Conservation (phyloP, 2,888 invertebrate species). For the Pycnomerus fuliginosus region DNA sequence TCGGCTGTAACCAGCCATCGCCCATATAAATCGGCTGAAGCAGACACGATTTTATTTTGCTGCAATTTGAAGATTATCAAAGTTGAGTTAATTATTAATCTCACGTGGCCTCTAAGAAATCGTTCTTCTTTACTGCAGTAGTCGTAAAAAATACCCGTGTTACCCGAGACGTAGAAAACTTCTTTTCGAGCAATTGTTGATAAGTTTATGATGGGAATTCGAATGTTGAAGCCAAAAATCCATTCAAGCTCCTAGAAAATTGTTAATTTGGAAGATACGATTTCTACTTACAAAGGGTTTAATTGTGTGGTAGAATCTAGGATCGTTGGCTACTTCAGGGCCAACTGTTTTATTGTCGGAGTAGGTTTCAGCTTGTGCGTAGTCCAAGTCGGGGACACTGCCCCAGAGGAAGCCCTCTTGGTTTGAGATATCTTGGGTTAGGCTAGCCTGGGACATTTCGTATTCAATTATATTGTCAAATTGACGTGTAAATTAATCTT, state of each 20-base stretch:
- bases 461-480: too few relatives aligned
- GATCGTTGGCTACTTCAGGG: too few relatives aligned
- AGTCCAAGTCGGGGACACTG: too few relatives aligned
- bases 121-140: constrained; percentile 61
- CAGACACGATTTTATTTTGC: constrained; percentile 56
- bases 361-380: too few relatives aligned
- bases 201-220: constrained; percentile 40
- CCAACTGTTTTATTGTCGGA: too few relatives aligned
- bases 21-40: constrained; percentile 57
- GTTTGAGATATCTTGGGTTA: too few relatives aligned
- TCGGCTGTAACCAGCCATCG: constrained; percentile 63
- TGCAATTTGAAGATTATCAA: constrained; percentile 34
- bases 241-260: constrained; percentile 11
- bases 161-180: constrained; percentile 64
- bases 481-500: too few relatives aligned
- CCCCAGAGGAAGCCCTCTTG: too few relatives aligned
- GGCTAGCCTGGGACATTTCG: too few relatives aligned
- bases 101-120: constrained; percentile 70
- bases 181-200: constrained; percentile 55
- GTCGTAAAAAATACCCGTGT: constrained; percentile 65
- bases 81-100: constrained; percentile 32
- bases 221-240: constrained; percentile 16
- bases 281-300: too few relatives aligned
- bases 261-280: too few relatives aligned
- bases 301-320: too few relatives aligned